Evolutionary conservation across 2,888 invertebrate genomes (phyloP).

Genomic region (Aleiodes leptofemur): DNA sequence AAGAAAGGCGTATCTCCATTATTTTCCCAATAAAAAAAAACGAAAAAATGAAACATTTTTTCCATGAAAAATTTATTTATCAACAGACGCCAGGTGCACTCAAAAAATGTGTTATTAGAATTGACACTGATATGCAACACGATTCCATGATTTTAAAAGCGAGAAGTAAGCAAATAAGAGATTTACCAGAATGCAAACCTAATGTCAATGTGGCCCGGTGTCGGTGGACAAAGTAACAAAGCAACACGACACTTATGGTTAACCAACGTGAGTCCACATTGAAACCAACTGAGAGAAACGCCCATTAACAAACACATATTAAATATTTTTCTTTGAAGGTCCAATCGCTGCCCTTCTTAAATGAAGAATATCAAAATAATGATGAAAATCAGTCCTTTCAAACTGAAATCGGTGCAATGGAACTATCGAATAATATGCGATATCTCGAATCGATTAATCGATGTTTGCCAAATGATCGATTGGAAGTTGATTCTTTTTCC

Average conservation of each 20-base stretch:
- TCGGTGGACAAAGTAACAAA: constrained; percentile 52
- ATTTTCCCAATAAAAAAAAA: too few species aligned
- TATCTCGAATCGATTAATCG: too few species aligned
- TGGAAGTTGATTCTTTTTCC: too few species aligned
- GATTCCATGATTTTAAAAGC: constrained; percentile 38
- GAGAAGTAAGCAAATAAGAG: constrained; percentile 52
- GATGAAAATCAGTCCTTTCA: too few species aligned
- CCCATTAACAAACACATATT: too few species aligned
- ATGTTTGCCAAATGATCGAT: too few species aligned
- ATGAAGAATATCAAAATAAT: too few species aligned
- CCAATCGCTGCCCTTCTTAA: too few species aligned
- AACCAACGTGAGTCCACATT: constrained; percentile 37
- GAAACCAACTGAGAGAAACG: constrained; percentile 10
- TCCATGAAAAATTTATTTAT: background rate
- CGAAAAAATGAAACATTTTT: background rate
- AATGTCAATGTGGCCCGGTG: constrained; percentile 58
- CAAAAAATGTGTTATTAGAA: constrained; percentile 23
- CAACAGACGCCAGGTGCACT: constrained; percentile 18
- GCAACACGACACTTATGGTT: constrained; percentile 42
- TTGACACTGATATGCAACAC: constrained; percentile 31
- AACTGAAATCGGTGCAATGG: too few species aligned
- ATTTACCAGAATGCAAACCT: constrained; percentile 68
- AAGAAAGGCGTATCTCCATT: too few species aligned
- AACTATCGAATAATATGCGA: too few species aligned
- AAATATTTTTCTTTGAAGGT: constrained; percentile 12